Conservation (phyloP, 2,888 invertebrate genomes). For the Leucophenga maculata region DNA sequence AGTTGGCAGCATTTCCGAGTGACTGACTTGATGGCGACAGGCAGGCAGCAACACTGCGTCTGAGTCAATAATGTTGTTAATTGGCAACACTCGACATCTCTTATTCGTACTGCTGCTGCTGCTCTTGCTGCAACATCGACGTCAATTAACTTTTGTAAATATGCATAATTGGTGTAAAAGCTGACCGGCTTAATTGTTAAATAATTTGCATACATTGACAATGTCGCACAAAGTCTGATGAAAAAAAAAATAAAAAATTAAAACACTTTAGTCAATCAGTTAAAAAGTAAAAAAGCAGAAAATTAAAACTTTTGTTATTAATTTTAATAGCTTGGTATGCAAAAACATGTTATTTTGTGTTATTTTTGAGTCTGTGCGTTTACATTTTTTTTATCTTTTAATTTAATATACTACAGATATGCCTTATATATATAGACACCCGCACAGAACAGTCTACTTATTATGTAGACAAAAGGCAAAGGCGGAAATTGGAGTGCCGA, state of each 20-base stretch:
- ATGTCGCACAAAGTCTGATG: background rate
- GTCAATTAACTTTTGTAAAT: conserved; percentile 64
- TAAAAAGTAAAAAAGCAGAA: background rate
- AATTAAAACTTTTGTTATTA: background rate
- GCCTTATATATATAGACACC: too few relatives aligned
- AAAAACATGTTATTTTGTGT: background rate
- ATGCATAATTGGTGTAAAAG: conserved; percentile 57
- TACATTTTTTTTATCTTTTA: too few relatives aligned
- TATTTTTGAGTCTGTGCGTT: background rate
- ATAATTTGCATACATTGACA: conserved; percentile 49
- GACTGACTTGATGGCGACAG: background rate
- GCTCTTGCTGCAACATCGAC: conserved; percentile 21
- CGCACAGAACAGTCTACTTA: too few relatives aligned
- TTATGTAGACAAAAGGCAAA: too few relatives aligned
- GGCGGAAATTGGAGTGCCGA: too few relatives aligned
- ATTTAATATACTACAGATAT: too few relatives aligned
- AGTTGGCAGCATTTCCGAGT: background rate
- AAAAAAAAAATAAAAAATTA: background rate
- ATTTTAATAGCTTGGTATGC: background rate
- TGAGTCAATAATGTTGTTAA: conserved; percentile 61
- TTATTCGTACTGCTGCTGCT: too few relatives aligned
- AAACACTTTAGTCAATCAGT: conserved; percentile 1
- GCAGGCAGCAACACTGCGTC: too few relatives aligned
- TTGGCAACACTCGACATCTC: conserved; percentile 45
- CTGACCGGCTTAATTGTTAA: conserved; percentile 48